phyloP scores from a whole-genome alignment of 2,888 invertebrate species.

The Orthosia incerta region DNA sequence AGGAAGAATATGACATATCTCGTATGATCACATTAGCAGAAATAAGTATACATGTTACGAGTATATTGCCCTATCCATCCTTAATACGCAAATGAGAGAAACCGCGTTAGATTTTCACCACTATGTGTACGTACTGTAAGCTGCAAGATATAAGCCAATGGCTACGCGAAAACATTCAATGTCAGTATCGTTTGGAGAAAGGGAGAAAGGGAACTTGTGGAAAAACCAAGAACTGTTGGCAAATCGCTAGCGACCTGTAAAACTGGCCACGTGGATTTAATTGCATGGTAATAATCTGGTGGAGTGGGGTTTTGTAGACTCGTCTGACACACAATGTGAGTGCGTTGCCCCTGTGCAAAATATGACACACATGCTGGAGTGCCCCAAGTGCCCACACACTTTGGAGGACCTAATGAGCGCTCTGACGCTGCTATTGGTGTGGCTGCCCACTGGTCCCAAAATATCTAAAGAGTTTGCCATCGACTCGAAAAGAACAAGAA shows the following conservation, averaged over 20 bases:
- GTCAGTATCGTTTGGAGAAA: conserved; percentile 14
- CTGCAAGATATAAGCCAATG: conserved; percentile 11
- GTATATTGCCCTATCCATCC: neutral
- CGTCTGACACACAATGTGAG: too few species aligned
- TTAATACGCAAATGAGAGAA: neutral
- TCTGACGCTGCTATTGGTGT: too few species aligned
- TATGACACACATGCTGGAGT: too few species aligned
- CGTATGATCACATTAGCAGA: neutral
- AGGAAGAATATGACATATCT: neutral
- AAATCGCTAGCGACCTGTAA: conserved; percentile 3
- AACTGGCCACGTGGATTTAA: neutral
- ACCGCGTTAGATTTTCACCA: neutral
- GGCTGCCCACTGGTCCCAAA: too few species aligned
- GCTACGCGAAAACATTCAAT: conserved; percentile 28
- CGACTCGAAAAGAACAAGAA: too few species aligned
- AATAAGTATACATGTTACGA: neutral
- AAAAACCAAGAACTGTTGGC: conserved; percentile 20
- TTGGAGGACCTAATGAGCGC: too few species aligned
- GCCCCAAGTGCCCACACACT: too few species aligned
- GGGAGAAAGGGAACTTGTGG: conserved; percentile 18
- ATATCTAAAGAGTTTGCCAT: too few species aligned
- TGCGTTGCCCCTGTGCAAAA: too few species aligned
- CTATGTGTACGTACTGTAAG: neutral
- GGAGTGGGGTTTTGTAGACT: too few species aligned
- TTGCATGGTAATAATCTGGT: neutral